These are phyloP conservation scores for Pyrrhosoma nymphula DNA, from an alignment of 2,888 invertebrate species.

Conservation along the genomic window DNA sequence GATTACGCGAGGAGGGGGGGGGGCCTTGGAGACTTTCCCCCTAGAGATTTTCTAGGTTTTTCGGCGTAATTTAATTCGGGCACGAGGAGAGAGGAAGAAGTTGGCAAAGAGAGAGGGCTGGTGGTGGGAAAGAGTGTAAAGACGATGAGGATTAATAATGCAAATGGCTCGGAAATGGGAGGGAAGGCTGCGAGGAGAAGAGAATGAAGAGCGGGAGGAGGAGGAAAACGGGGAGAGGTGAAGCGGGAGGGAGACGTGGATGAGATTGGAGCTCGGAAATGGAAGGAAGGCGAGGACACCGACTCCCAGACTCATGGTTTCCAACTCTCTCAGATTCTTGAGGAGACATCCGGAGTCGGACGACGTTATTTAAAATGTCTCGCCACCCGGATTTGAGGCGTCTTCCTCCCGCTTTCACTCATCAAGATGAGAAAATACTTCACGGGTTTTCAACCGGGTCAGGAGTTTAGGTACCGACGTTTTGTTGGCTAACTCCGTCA, in stretches of 20 bases:
- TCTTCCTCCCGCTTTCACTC: no score
- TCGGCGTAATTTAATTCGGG: slow-evolving; percentile 7
- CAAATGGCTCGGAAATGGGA: not conserved
- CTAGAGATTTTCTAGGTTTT: slow-evolving; percentile 1
- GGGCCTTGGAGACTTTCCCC: not conserved
- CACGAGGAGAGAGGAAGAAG: not conserved
- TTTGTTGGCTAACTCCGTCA: no score
- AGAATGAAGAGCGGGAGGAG: not conserved
- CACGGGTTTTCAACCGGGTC: no score
- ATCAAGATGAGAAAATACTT: no score
- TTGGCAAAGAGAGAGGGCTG: not conserved
- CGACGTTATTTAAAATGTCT: no score
- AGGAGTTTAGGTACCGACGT: no score
- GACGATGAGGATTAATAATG: slow-evolving; percentile 34
- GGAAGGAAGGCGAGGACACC: not conserved
- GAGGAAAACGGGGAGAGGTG: not conserved
- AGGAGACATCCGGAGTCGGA: no score
- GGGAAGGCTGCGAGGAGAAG: no score
- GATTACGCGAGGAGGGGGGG: not conserved
- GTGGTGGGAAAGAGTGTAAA: not conserved
- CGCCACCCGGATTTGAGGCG: no score
- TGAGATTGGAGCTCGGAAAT: not conserved
- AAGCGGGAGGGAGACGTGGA: not conserved
- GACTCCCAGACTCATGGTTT: no score
- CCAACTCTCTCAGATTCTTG: no score